phyloP scores from a whole-genome alignment of 2,797 vertebrate species.

The Pseudochromis fuscus region DNA sequence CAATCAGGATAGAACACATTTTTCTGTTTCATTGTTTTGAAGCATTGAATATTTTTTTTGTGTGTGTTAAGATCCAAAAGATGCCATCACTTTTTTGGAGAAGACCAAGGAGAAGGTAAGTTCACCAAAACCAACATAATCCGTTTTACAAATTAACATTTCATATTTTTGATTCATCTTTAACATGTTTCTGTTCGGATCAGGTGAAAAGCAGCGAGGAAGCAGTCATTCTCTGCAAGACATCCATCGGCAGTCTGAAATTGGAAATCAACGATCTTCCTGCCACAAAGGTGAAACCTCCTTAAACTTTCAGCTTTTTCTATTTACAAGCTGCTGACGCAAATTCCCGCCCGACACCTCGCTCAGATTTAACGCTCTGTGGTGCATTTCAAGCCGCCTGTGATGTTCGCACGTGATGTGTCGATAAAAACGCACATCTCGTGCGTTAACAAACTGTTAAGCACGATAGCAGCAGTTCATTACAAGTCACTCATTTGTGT shows the following conservation, averaged over 20 bases:
- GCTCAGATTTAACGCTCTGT: neutral
- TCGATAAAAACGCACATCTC: no score
- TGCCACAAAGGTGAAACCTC: slow-evolving; percentile 91
- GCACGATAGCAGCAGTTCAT: neutral
- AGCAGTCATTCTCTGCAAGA: slow-evolving; percentile 95
- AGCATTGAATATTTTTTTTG: neutral
- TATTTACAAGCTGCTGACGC: neutral
- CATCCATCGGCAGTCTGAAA: slow-evolving; percentile 93
- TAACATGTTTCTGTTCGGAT: slow-evolving; percentile 6
- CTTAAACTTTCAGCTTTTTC: neutral
- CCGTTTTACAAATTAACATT: neutral
- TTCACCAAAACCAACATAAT: rapidly evolving
- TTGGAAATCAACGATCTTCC: slow-evolving; percentile 95
- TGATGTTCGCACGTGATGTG: neutral
- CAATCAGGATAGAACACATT: rapidly evolving
- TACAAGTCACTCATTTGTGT: neutral
- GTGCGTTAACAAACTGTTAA: no score
- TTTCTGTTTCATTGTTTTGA: no score
- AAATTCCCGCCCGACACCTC: neutral
- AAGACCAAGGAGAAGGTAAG: slow-evolving; percentile 97
- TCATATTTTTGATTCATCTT: neutral
- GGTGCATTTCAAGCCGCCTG: neutral
- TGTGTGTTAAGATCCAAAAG: slow-evolving; percentile 88
- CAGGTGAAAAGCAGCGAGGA: slow-evolving; percentile 97
- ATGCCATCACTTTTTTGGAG: slow-evolving; percentile 94